phyloP scores from a whole-genome alignment of 2,888 invertebrate genomes.

The Heliconius cydno region DNA sequence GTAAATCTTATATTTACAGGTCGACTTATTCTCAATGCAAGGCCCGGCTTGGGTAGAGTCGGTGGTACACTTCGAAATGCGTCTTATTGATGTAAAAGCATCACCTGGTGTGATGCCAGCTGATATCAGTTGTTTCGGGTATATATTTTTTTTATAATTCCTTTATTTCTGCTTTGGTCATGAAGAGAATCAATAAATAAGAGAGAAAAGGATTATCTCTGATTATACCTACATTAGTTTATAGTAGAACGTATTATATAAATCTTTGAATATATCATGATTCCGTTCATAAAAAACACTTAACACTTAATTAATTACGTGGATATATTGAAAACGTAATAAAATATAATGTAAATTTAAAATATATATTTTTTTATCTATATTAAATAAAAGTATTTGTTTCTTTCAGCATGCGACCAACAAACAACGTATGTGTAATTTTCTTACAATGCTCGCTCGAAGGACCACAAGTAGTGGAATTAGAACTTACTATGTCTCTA shows the following conservation, averaged over 20 bases:
- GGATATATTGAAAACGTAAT: no score
- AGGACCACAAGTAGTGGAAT: conserved; percentile 96
- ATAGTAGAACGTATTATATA: no score
- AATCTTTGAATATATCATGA: no score
- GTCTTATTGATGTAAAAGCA: conserved; percentile 86
- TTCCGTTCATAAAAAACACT: no score
- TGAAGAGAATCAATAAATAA: no score
- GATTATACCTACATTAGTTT: no score
- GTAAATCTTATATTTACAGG: conserved; percentile 59
- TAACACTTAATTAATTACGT: no score
- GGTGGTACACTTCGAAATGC: conserved; percentile 90
- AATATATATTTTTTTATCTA: background rate
- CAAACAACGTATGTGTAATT: conserved; percentile 88
- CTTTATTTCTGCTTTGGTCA: no score
- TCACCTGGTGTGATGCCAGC: conserved; percentile 83
- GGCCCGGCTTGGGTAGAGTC: conserved; percentile 90
- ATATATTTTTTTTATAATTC: conserved; percentile 42
- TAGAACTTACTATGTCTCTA: conserved; percentile 93
- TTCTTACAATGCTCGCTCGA: conserved; percentile 88
- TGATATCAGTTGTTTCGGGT: conserved; percentile 84
- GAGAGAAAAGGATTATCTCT: no score
- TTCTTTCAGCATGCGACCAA: conserved; percentile 79
- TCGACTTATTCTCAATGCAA: conserved; percentile 94
- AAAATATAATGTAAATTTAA: no score
- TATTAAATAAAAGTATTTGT: background rate